phyloP scores from a whole-genome alignment of 2,113 vertebrate species.

The Sapayoa aenigma region DNA sequence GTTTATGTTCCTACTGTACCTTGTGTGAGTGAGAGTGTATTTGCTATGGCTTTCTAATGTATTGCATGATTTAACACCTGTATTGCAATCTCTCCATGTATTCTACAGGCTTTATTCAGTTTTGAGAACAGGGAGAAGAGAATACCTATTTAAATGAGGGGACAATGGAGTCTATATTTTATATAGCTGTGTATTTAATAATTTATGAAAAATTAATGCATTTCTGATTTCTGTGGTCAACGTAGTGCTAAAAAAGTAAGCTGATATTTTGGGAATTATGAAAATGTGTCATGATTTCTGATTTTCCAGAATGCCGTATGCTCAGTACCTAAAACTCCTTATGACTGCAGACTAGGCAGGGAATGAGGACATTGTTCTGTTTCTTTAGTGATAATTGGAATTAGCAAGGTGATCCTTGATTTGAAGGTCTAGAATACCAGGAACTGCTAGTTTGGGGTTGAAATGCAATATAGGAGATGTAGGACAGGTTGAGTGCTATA shows the following conservation, averaged over 20 bases:
- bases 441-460: neutral
- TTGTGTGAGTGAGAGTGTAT: neutral
- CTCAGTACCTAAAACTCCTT: neutral
- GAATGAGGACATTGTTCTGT: neutral
- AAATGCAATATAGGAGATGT: neutral
- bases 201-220: neutral
- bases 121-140: neutral
- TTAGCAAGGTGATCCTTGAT: neutral
- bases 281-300: neutral
- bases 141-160: neutral
- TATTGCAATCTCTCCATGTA: neutral
- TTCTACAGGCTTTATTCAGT: neutral
- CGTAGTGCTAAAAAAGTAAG: neutral
- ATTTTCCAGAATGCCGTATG: neutral
- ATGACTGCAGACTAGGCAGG: neutral
- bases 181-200: neutral
- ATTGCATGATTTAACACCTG: neutral
- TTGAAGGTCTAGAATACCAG: neutral
- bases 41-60: neutral
- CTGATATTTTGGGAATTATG: neutral
- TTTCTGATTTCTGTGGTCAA: neutral
- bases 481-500: neutral
- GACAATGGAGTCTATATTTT: neutral
- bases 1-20: neutral
- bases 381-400: neutral